A percentile compares a stretch with the other conserved stretches of the same genome.
phyloP scores from a whole-genome alignment of 1,140 invertebrate species.

The Zaprionus davidi region DNA sequence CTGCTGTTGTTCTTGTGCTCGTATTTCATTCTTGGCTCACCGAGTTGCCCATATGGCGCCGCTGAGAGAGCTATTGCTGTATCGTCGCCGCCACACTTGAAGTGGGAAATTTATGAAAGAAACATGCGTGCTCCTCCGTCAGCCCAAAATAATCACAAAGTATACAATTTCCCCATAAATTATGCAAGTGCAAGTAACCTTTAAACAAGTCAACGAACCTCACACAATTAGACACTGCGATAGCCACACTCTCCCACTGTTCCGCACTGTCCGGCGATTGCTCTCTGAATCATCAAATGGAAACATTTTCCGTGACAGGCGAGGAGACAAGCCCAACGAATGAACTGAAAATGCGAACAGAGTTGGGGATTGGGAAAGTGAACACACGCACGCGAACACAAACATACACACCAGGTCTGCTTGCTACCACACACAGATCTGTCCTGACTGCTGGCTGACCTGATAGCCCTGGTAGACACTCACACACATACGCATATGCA shows the following conservation, averaged over 20 bases:
- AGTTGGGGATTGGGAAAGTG: not conserved
- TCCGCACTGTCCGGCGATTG: not conserved
- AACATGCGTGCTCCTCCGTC: conserved; percentile 31
- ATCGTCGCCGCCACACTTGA: conserved; percentile 53
- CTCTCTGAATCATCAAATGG: conserved; percentile 25
- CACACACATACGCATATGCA: conserved; percentile 44
- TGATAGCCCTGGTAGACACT: not conserved
- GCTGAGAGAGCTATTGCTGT: conserved; percentile 41
- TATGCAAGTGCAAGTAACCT: conserved; percentile 68
- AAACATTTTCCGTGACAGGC: conserved; percentile 7
- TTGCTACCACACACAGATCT: too few species aligned
- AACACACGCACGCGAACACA: conserved; percentile 28
- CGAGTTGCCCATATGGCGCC: conserved; percentile 70
- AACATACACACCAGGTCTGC: too few species aligned
- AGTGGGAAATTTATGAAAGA: conserved; percentile 73
- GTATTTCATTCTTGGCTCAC: conserved; percentile 67
- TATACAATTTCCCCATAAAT: conserved; percentile 75
- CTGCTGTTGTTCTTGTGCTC: conserved; percentile 65
- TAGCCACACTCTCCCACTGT: not conserved
- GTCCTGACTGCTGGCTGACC: too few species aligned
- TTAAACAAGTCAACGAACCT: conserved; percentile 69
- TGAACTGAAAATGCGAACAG: conserved; percentile 23
- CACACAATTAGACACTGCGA: conserved; percentile 11
- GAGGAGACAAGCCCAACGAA: conserved; percentile 17
- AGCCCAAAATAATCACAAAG: conserved; percentile 40